Percentiles rank a stretch among this genome's conserved stretches.
Conservation (phyloP, 2,797 vertebrate genomes). For the Sebastes trivittatus region DNA sequence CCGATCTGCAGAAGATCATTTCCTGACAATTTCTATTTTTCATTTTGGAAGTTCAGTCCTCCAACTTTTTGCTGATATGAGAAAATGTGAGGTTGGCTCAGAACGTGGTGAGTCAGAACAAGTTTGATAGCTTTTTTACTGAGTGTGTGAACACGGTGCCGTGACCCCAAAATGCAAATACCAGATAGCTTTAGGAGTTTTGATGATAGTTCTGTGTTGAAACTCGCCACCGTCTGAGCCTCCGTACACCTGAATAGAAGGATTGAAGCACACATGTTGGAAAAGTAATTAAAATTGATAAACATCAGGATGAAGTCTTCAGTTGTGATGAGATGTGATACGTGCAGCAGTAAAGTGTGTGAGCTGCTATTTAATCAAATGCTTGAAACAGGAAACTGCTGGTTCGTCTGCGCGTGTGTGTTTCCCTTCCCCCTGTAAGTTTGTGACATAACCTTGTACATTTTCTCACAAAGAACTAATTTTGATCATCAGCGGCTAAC, state of each 20-base stretch:
- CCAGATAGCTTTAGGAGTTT: background rate
- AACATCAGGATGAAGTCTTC: background rate
- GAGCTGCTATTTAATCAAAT: slow-evolving; percentile 24
- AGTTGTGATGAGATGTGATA: background rate
- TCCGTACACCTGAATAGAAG: background rate
- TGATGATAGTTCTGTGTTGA: background rate
- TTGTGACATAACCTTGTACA: slow-evolving; percentile 8
- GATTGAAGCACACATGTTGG: background rate
- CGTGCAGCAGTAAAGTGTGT: background rate
- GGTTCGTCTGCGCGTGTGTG: background rate
- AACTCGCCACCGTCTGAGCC: background rate
- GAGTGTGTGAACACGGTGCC: background rate
- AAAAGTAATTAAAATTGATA: background rate
- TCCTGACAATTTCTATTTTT: slow-evolving; percentile 13
- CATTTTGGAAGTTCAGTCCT: background rate
- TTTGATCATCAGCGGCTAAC: slow-evolving; percentile 8
- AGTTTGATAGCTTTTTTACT: background rate
- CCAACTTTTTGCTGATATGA: slow-evolving; percentile 6
- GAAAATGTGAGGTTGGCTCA: background rate
- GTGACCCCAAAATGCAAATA: background rate
- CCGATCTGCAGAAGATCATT: slow-evolving; percentile 16
- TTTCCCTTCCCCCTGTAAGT: slow-evolving; percentile 34
- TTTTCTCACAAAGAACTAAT: slow-evolving; percentile 7
- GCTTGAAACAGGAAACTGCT: slow-evolving; percentile 67
- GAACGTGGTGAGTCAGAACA: background rate